Evolutionary conservation across 2,797 vertebrate genomes (phyloP).

Genomic region (Balearica regulorum): DNA sequence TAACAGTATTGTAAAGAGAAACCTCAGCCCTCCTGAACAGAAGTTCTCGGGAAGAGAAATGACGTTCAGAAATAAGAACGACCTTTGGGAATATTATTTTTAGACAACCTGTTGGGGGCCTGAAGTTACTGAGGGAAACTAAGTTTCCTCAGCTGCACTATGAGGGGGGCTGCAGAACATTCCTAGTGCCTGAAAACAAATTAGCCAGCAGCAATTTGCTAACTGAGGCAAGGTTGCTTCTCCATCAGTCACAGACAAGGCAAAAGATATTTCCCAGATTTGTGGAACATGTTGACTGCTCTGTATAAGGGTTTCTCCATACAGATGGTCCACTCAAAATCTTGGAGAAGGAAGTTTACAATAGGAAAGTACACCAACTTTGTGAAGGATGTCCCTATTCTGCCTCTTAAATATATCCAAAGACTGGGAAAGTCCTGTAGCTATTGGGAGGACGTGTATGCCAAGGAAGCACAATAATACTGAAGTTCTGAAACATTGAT

Average conservation of each 20-base stretch:
- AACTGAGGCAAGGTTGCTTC: neutral
- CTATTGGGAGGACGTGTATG: rapidly evolving
- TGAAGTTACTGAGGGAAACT: neutral
- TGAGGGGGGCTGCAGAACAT: neutral
- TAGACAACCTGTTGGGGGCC: neutral
- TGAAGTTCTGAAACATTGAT: neutral
- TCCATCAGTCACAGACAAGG: neutral
- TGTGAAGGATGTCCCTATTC: neutral
- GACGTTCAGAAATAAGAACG: neutral
- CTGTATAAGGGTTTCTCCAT: neutral
- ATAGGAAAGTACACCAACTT: neutral
- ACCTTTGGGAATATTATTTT: neutral
- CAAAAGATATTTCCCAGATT: neutral
- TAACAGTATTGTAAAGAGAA: neutral
- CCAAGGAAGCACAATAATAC: neutral
- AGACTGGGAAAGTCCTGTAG: neutral
- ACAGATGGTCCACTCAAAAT: neutral
- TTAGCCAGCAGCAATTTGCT: neutral
- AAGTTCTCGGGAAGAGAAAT: neutral
- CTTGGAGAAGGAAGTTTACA: neutral
- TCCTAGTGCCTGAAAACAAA: neutral
- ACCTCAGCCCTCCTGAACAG: neutral
- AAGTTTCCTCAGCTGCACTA: neutral
- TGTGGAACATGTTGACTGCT: neutral
- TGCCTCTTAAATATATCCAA: neutral